Conservation (phyloP, 1,140 invertebrate species). For the Rhyacophila brunnea region DNA sequence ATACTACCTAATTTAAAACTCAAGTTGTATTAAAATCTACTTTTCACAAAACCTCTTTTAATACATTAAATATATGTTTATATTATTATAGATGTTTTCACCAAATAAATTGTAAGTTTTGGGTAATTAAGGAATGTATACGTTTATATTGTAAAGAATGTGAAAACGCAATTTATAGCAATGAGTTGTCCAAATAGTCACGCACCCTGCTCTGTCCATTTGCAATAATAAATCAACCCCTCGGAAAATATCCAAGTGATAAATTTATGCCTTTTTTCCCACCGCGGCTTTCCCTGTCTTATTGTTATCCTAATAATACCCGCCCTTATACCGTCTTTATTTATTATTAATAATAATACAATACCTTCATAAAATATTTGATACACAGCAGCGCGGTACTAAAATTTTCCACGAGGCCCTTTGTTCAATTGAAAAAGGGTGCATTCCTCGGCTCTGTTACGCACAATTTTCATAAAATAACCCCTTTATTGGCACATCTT, state of each 20-base stretch:
- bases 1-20: no score
- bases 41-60: no score
- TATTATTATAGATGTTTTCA: no score
- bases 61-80: no score
- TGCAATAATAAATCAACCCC: conserved; percentile 10
- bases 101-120: no score
- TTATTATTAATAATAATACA: conserved; percentile 27
- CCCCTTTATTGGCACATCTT: no score
- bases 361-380: conserved; percentile 23
- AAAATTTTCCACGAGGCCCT: conserved; percentile 4
- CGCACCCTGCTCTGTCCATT: conserved; percentile 7
- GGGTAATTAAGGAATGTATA: not conserved
- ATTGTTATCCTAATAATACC: conserved; percentile 25
- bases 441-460: no score
- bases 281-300: not conserved
- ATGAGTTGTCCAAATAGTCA: not conserved
- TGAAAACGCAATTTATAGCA: not conserved
- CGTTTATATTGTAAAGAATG: not conserved
- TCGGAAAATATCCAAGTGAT: conserved; percentile 6
- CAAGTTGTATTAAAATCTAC: no score
- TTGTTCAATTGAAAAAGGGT: conserved; percentile 8
- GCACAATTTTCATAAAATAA: no score
- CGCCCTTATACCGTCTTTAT: conserved; percentile 12
- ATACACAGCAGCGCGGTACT: not conserved
- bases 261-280: conserved; percentile 21